Conservation (phyloP, 2,797 vertebrate species). For the Coccyzus lansbergi region DNA sequence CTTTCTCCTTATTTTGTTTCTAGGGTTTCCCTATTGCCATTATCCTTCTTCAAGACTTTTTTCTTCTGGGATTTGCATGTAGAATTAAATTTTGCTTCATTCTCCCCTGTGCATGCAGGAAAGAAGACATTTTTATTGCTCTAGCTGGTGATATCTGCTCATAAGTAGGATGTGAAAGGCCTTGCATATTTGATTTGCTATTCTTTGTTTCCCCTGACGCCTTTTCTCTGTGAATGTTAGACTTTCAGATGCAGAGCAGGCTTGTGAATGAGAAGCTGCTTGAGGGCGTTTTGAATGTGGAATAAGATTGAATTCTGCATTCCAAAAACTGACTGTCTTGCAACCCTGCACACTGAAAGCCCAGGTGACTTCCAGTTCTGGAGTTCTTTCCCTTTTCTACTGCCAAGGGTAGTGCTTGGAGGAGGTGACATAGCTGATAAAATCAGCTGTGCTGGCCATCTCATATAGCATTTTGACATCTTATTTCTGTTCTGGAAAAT, state of each 20-base stretch:
- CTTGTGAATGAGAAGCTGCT: not conserved
- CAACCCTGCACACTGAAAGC: not conserved
- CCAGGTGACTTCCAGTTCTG: not conserved
- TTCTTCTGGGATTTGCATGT: conserved; percentile 33
- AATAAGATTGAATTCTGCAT: not conserved
- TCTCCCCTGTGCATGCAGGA: conserved; percentile 6
- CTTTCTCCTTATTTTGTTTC: not conserved
- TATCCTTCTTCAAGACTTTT: not conserved
- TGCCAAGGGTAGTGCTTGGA: not conserved
- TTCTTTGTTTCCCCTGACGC: conserved; percentile 17
- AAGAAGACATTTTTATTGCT: conserved; percentile 54
- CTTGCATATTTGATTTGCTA: conserved; percentile 28
- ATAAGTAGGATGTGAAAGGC: conserved; percentile 27
- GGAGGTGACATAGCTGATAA: not conserved
- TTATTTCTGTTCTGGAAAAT: not conserved
- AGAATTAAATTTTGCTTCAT: conserved; percentile 21
- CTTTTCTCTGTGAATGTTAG: not conserved
- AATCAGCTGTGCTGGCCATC: not conserved
- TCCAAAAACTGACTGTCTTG: not conserved
- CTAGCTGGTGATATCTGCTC: not conserved
- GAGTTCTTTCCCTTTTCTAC: not conserved
- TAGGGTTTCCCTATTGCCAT: conserved; percentile 21
- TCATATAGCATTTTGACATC: not conserved
- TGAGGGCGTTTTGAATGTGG: not conserved
- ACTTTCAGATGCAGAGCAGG: not conserved